phyloP scores from a whole-genome alignment of 2,888 invertebrate species.

The Idaea straminata region DNA sequence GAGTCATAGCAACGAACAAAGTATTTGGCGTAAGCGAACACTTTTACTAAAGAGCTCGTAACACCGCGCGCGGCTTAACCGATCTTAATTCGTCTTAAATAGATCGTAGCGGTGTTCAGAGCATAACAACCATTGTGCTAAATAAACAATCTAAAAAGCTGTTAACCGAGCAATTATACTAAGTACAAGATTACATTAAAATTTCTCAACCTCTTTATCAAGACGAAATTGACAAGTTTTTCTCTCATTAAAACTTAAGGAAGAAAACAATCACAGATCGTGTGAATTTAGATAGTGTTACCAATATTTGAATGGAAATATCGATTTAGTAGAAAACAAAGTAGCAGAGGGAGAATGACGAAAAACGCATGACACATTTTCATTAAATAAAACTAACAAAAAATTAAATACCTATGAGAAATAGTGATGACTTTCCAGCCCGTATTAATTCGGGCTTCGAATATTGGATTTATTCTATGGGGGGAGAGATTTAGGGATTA shows the following conservation, averaged over 20 bases:
- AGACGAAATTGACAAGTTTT: constrained; percentile 48
- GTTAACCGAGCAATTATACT: constrained; percentile 51
- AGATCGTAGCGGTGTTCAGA: constrained; percentile 41
- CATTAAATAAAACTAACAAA: constrained; percentile 60
- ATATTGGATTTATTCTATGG: constrained; percentile 71
- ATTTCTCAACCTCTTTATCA: constrained; percentile 48
- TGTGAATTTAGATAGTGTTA: constrained; percentile 39
- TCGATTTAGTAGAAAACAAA: constrained; percentile 34
- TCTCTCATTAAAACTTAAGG: constrained; percentile 33
- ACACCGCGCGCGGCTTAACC: constrained; percentile 35
- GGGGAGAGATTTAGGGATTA: constrained; percentile 66
- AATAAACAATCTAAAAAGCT: constrained; percentile 47
- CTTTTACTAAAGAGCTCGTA: constrained; percentile 34
- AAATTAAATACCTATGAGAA: constrained; percentile 79
- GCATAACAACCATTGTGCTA: constrained; percentile 56
- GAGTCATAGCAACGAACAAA: constrained; percentile 26
- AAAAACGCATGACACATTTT: constrained; percentile 68
- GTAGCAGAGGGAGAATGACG: constrained; percentile 55
- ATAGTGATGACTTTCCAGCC: constrained; percentile 74
- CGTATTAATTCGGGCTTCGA: constrained; percentile 44
- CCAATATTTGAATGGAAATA: constrained; percentile 36
- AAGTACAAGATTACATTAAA: constrained; percentile 54
- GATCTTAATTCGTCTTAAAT: constrained; percentile 12
- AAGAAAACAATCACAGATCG: constrained; percentile 58
- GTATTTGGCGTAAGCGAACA: constrained; percentile 55